Evolutionary conservation across 1,140 invertebrate species (phyloP).

Genomic region (Ips typographus): DNA sequence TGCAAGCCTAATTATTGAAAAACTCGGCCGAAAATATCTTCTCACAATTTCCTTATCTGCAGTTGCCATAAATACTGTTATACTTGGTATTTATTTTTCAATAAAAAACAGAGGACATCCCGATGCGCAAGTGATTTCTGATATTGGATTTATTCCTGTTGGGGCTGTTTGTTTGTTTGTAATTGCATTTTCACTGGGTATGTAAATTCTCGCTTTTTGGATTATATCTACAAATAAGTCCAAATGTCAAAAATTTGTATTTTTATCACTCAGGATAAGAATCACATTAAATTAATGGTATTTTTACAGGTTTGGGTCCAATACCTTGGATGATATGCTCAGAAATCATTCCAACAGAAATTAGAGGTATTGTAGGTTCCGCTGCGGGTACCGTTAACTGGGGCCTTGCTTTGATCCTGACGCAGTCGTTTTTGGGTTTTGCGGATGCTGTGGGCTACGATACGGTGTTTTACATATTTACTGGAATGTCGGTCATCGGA

Average conservation of each 20-base stretch:
- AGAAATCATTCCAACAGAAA: conserved; percentile 72
- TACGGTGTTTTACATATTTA: conserved; percentile 65
- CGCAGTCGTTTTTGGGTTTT: conserved; percentile 66
- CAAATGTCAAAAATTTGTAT: neutral
- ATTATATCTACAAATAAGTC: neutral
- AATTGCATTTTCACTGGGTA: conserved; percentile 63
- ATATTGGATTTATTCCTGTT: conserved; percentile 67
- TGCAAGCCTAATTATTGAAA: conserved; percentile 74
- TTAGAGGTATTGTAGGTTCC: conserved; percentile 73
- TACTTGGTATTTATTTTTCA: conserved; percentile 65
- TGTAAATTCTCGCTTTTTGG: neutral
- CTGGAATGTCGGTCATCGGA: conserved; percentile 61
- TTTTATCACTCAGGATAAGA: neutral
- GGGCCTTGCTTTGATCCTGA: conserved; percentile 78
- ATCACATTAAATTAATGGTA: neutral
- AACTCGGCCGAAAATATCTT: conserved; percentile 68
- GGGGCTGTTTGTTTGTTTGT: conserved; percentile 74
- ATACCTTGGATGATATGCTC: conserved; percentile 78
- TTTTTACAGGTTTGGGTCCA: conserved; percentile 71
- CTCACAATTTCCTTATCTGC: conserved; percentile 66
- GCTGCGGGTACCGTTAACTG: conserved; percentile 78
- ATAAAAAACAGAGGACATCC: conserved; percentile 53
- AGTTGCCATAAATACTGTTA: conserved; percentile 65
- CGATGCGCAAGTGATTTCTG: conserved; percentile 25
- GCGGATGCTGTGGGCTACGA: conserved; percentile 53